These are phyloP conservation scores for Gadus chalcogrammus DNA, from an alignment of 2,113 vertebrate species.

Conservation along the genomic window DNA sequence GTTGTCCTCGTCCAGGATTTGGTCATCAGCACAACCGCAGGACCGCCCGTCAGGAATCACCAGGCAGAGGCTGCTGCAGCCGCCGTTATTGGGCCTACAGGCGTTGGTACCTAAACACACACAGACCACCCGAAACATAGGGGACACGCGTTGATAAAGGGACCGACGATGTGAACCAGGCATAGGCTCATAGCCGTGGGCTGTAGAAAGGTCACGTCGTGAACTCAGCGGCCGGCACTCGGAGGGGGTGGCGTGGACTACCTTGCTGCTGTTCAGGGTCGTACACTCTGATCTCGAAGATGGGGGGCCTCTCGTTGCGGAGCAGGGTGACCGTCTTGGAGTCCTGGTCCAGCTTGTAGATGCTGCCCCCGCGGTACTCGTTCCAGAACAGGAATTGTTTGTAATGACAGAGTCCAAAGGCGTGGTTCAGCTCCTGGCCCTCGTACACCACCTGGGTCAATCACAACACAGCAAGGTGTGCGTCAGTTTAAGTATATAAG, in stretches of 20 bases:
- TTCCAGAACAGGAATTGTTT: slow-evolving; percentile 95
- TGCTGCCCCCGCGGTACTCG: slow-evolving; percentile 91
- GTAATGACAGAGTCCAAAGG: slow-evolving; percentile 94
- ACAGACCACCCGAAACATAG: background rate
- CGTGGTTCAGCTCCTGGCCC: slow-evolving; percentile 88
- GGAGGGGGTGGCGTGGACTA: slow-evolving; percentile 25
- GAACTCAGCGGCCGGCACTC: background rate
- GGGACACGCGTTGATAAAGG: background rate
- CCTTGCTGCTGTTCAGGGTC: slow-evolving; percentile 96
- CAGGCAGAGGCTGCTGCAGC: slow-evolving; percentile 93
- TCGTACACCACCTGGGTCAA: slow-evolving; percentile 85
- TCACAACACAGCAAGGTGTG: no score
- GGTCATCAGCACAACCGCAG: slow-evolving; percentile 92
- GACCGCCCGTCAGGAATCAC: slow-evolving; percentile 82
- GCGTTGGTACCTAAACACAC: slow-evolving; percentile 79
- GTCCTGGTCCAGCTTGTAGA: slow-evolving; percentile 86
- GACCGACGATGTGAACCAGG: background rate
- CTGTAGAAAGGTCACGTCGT: background rate
- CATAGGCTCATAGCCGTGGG: background rate
- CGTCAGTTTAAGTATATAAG: no score
- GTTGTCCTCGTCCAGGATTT: slow-evolving; percentile 78
- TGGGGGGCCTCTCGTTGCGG: slow-evolving; percentile 90
- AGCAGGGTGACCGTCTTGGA: slow-evolving; percentile 84
- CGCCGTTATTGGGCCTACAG: slow-evolving; percentile 88
- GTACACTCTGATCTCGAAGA: slow-evolving; percentile 97